These are phyloP conservation scores for Genyomyrus donnyi DNA, from an alignment of 2,113 vertebrate species.

Conservation along the genomic window DNA sequence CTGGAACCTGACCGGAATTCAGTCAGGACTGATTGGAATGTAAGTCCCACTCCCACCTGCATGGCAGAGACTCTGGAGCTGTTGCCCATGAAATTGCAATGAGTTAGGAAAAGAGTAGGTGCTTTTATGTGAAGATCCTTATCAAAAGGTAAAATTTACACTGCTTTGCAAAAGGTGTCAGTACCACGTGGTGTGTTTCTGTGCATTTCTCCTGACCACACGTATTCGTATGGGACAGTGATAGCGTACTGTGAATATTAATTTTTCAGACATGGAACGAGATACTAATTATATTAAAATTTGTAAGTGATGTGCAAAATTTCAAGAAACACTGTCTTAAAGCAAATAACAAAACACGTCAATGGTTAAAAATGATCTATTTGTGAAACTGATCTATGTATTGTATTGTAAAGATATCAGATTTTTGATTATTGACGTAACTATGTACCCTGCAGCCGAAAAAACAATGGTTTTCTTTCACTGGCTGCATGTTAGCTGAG, in stretches of 20 bases:
- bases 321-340: conserved; percentile 2
- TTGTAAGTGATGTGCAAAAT: not conserved
- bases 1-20: not conserved
- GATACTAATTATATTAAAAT: not conserved
- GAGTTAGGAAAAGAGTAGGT: not conserved
- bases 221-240: not conserved
- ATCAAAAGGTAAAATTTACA: not conserved
- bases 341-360: not conserved
- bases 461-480: not conserved
- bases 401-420: conserved; percentile 43
- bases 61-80: not conserved
- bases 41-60: not conserved
- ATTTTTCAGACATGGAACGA: not conserved
- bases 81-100: not conserved
- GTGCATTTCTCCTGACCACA: not conserved
- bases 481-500: not conserved
- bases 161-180: not conserved
- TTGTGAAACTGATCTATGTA: conserved; percentile 47
- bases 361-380: conserved; percentile 24
- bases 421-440: conserved; percentile 9
- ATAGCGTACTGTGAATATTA: not conserved
- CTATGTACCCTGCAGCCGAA: not conserved
- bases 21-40: not conserved
- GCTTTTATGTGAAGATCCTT: conserved; percentile 1
- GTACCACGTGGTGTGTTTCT: not conserved